phyloP scores from a whole-genome alignment of 92 coral and sea anemone species.

The Muricea muricata region DNA sequence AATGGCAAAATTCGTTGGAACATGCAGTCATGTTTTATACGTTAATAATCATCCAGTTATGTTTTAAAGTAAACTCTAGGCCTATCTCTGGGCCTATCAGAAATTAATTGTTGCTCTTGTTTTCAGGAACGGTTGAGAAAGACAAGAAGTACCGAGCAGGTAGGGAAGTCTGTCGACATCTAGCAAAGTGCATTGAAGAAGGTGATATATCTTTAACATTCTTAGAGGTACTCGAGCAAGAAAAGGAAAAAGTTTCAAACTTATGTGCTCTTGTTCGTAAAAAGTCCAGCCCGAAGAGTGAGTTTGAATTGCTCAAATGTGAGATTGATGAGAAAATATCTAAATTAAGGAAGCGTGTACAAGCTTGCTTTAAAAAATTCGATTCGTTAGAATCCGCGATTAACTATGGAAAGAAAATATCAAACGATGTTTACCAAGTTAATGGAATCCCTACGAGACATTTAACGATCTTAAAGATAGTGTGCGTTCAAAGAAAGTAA shows the following conservation, averaged over 20 bases:
- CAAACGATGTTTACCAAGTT: constrained; percentile 5
- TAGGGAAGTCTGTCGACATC: not conserved
- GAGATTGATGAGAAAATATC: not conserved
- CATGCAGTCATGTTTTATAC: too few species aligned
- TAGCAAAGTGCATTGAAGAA: not conserved
- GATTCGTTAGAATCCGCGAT: constrained; percentile 15
- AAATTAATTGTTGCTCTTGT: not conserved
- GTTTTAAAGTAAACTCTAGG: too few species aligned
- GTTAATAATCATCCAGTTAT: too few species aligned
- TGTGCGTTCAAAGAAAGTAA: not conserved
- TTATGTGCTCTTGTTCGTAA: not conserved
- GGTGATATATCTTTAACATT: not conserved
- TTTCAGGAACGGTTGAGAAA: not conserved
- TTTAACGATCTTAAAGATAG: constrained; percentile 24
- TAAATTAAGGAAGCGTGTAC: not conserved
- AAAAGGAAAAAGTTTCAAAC: not conserved
- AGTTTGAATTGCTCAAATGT: not conserved
- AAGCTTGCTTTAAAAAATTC: constrained; percentile 21
- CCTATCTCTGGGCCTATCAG: too few species aligned
- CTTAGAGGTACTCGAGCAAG: not conserved
- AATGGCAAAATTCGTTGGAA: too few species aligned
- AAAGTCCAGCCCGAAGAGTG: not conserved
- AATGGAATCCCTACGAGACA: constrained; percentile 13
- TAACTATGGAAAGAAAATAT: constrained; percentile 21
- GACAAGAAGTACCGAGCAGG: not conserved